Conservation (phyloP, 2,113 vertebrate species). For the Silurus glanis region DNA sequence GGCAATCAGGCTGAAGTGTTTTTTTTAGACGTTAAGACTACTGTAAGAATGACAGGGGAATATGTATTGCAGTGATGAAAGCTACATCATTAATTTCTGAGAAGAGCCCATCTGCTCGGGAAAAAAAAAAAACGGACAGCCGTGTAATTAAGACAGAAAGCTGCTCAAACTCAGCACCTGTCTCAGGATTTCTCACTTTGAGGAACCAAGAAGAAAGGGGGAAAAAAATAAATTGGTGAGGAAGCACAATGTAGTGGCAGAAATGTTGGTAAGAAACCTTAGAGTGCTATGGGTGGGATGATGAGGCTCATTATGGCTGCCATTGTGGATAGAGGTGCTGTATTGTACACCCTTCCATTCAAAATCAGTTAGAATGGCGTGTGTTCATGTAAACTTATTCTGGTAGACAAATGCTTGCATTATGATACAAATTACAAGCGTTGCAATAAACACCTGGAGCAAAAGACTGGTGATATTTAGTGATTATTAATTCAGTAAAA, state of each 20-base stretch:
- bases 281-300: constrained; percentile 14
- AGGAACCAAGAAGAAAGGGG: not conserved
- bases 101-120: constrained; percentile 52
- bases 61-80: constrained; percentile 50
- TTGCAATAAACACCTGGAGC: not conserved
- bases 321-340: constrained; percentile 2
- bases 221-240: not conserved
- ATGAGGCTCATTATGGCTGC: constrained; percentile 14
- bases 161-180: constrained; percentile 59
- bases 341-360: constrained; percentile 32
- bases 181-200: constrained; percentile 54
- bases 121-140: constrained; percentile 46
- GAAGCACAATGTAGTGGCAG: constrained; percentile 4
- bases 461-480: not conserved
- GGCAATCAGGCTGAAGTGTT: constrained; percentile 61
- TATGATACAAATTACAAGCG: not conserved
- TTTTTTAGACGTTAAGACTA: constrained; percentile 62
- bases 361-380: constrained; percentile 28
- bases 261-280: not conserved
- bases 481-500: not conserved
- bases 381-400: not conserved
- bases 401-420: not conserved
- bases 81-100: constrained; percentile 61
- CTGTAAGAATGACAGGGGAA: constrained; percentile 60
- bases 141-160: constrained; percentile 67